Conservation (phyloP, 2,888 invertebrate species). For the Nymphalis polychloros region DNA sequence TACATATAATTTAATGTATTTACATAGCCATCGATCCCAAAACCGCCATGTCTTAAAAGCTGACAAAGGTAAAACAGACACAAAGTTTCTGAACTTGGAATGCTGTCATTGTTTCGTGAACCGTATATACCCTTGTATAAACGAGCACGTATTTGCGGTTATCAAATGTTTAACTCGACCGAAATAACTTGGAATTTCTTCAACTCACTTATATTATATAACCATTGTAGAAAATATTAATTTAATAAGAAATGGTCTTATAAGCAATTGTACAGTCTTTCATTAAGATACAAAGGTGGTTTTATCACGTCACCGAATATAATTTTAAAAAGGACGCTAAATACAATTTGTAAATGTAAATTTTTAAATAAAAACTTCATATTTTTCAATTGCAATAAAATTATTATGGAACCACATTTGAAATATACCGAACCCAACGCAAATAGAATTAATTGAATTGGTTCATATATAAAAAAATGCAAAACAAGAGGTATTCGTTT, state of each 20-base stretch:
- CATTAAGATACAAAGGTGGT: too few relatives aligned
- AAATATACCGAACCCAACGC: too few relatives aligned
- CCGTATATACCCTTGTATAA: conserved; percentile 55
- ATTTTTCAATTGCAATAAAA: too few relatives aligned
- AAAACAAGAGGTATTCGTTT: too few relatives aligned
- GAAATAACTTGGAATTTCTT: conserved; percentile 50
- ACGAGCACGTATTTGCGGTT: conserved; percentile 65
- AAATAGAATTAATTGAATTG: too few relatives aligned
- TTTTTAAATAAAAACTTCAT: too few relatives aligned
- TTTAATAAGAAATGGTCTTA: neutral
- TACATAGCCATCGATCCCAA: conserved; percentile 13
- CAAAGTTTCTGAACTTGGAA: conserved; percentile 64
- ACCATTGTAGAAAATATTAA: neutral
- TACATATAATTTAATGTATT: neutral
- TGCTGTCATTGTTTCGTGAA: conserved; percentile 61
- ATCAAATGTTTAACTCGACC: conserved; percentile 55
- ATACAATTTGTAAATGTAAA: too few relatives aligned
- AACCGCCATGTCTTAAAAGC: conserved; percentile 45
- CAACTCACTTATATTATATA: conserved; percentile 39
- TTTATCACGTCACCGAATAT: too few relatives aligned
- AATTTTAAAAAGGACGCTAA: too few relatives aligned
- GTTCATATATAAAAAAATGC: too few relatives aligned
- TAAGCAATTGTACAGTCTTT: too few relatives aligned
- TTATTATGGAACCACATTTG: too few relatives aligned
- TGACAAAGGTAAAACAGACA: conserved; percentile 56